Percentiles rank a stretch among this genome's conserved stretches.
Conservation (phyloP, 2,888 invertebrate species). For the Colletes collaris region DNA sequence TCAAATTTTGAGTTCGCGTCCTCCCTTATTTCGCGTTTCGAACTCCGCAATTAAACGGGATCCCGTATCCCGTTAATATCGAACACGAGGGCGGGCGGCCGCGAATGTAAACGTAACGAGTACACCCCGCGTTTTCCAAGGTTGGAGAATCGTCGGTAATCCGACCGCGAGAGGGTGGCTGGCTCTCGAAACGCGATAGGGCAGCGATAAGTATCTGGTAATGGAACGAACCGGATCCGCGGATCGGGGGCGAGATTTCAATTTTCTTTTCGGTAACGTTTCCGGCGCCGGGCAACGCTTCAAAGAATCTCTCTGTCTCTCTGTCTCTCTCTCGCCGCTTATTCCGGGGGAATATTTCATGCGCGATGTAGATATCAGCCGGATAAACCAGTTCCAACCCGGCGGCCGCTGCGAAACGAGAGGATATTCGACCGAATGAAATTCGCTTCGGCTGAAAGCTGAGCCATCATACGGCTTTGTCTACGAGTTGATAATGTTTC, state of each 20-base stretch:
- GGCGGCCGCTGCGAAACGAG: constrained; percentile 16
- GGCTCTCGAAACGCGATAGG: not conserved
- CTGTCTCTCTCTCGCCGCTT: not conserved
- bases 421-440: constrained; percentile 50
- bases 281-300: not conserved
- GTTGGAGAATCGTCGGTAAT: not conserved
- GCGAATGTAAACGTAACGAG: constrained; percentile 9
- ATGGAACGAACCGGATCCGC: constrained; percentile 1
- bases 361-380: constrained; percentile 35
- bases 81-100: not conserved
- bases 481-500: constrained; percentile 66
- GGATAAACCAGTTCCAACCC: constrained; percentile 39
- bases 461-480: constrained; percentile 63
- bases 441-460: constrained; percentile 51
- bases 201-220: constrained; percentile 1
- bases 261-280: constrained; percentile 17
- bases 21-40: constrained; percentile 27
- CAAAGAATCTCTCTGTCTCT: not conserved
- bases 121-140: not conserved
- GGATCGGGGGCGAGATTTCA: not conserved
- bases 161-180: too few species aligned
- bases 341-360: constrained; percentile 36
- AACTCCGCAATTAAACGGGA: constrained; percentile 17
- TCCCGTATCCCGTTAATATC: constrained; percentile 8
- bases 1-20: constrained; percentile 46